A percentile compares a stretch with the other conserved stretches of the same genome.
phyloP scores from a whole-genome alignment of 2,797 vertebrate genomes.

The Microcaecilia unicolor region DNA sequence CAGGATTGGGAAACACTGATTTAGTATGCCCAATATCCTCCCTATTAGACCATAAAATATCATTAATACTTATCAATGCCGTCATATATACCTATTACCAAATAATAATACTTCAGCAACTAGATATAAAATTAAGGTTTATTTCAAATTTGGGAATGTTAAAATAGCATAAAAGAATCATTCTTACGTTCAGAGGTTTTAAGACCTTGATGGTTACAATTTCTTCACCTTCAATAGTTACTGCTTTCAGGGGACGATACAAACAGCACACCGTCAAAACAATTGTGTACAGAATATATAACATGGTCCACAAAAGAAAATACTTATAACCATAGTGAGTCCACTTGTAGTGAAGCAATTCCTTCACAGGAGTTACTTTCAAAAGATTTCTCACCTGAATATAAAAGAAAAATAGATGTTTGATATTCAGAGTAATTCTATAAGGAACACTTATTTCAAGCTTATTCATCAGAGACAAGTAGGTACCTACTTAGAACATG shows the following conservation, averaged over 20 bases:
- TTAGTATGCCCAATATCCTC: no score
- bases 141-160: background rate
- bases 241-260: slow-evolving; percentile 8
- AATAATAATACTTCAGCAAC: no score
- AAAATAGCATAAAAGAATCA: background rate
- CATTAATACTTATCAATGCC: background rate
- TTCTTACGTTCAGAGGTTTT: slow-evolving; percentile 12
- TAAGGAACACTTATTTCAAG: no score
- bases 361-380: slow-evolving; percentile 12
- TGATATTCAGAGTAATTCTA: no score
- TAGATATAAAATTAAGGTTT: background rate
- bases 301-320: slow-evolving; percentile 13
- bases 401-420: no score
- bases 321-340: slow-evolving; percentile 12
- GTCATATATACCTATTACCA: background rate
- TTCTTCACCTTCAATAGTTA: background rate
- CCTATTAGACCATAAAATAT: no score
- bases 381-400: slow-evolving; percentile 8
- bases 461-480: no score
- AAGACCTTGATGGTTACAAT: slow-evolving; percentile 12
- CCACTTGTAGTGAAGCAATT: slow-evolving; percentile 15
- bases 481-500: no score
- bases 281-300: slow-evolving; percentile 12
- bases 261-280: slow-evolving; percentile 16
- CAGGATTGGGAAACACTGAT: no score